Evolutionary conservation across 1,140 invertebrate species (phyloP).

Genomic region (Plectrocnemia conspersa): DNA sequence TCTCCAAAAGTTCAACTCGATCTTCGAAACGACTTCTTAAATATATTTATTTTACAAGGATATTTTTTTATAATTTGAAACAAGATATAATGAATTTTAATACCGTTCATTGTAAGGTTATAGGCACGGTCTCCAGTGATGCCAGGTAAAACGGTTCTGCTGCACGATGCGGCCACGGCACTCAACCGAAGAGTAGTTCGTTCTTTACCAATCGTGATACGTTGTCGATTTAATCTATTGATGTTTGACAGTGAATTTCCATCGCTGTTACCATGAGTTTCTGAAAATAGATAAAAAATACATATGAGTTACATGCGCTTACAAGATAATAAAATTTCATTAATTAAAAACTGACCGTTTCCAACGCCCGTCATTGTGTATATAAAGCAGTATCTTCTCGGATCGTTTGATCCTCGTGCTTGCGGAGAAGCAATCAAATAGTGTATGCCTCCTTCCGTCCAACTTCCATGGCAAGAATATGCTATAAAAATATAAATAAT

Average conservation of each 20-base stretch:
- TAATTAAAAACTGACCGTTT: slow-evolving; percentile 28
- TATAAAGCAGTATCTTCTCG: slow-evolving; percentile 51
- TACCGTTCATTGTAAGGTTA: slow-evolving; percentile 51
- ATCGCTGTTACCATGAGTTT: slow-evolving; percentile 8
- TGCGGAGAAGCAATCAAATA: slow-evolving; percentile 66
- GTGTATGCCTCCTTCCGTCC: slow-evolving; percentile 66
- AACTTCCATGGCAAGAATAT: slow-evolving; percentile 80
- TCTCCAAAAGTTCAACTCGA: too few species aligned
- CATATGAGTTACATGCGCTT: not conserved
- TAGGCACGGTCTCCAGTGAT: slow-evolving; percentile 49
- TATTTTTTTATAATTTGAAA: too few species aligned
- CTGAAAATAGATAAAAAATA: slow-evolving; percentile 21
- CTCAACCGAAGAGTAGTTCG: slow-evolving; percentile 42
- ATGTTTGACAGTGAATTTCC: slow-evolving; percentile 2
- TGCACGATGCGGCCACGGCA: slow-evolving; percentile 47
- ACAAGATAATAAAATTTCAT: not conserved
- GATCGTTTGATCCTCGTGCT: slow-evolving; percentile 43
- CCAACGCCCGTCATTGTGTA: slow-evolving; percentile 41
- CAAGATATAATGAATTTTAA: too few species aligned
- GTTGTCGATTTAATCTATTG: slow-evolving; percentile 26
- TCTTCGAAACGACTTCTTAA: too few species aligned
- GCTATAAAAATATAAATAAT: slow-evolving; percentile 52
- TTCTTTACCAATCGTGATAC: slow-evolving; percentile 38
- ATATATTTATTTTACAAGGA: too few species aligned
- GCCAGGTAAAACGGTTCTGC: slow-evolving; percentile 45